Base-by-base conservation (phyloP, 2,113 vertebrate species). In the Osmerus mordax region DNA sequence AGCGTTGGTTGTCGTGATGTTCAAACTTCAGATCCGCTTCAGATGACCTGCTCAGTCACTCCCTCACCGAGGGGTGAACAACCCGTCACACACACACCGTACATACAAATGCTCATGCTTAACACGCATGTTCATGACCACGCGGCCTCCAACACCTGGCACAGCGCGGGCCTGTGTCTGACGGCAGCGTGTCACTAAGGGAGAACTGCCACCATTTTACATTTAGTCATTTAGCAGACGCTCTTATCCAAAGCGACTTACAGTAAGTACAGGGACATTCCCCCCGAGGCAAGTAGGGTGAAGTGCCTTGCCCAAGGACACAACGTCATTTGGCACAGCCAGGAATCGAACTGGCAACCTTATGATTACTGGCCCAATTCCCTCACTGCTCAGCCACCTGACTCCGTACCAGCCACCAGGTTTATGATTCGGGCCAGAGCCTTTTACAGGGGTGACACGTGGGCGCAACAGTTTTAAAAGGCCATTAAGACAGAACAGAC, bases 361-460 rank as follows among this genome's bases (percentile, higher is more conserved):
- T 21, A 21, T 21, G 21, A 21, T 21, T 21, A 21, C 21, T 21
- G 21, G 21, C 21, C 21, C 21, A 21, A 21, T 21, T 21, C 21
- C 21, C 21, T 21, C 21, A 21, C 21, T 1, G 21, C 21, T 21
- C 21, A 21, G 21, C 21, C 21, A 21, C 21, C 21, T 21, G 21
- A 21, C 21, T 21, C 21, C 21, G 21, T 21, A 21, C 21, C 21
- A 21, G 72, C 67, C 66, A 74, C 61, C 78, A 53, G 77, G 36
- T 86, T 89, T 83, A 83, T 36, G 29, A 79, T 61, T 70, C 61
- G 71, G 62, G 66, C 47, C 51, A n/a, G n/a, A 25, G 70, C 65
- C 51, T 84, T 82, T 89, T 76, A 84, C 78, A 77, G 80, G 65
- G 23, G 15, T 69, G 70, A 71, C 67, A 52, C 3, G 75, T 58